Evolutionary conservation across 2,113 vertebrate genomes (phyloP).

Genomic region (Leucoraja erinaceus): DNA sequence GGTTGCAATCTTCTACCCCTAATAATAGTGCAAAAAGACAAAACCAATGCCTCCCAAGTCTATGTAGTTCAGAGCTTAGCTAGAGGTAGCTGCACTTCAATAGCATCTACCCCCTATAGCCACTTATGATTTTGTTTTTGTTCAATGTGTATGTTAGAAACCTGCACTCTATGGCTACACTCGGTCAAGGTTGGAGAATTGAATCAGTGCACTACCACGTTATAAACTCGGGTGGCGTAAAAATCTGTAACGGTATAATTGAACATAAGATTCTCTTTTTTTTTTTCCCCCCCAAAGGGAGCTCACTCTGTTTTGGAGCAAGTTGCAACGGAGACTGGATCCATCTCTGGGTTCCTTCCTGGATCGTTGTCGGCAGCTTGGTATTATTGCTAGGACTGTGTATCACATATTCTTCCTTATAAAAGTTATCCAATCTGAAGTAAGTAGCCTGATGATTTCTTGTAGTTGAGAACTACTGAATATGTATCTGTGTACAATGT

Average conservation of each 20-base stretch:
- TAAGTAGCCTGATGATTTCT: constrained; percentile 46
- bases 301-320: constrained; percentile 89
- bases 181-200: background rate
- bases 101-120: background rate
- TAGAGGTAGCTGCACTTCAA: background rate
- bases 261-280: background rate
- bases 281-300: constrained; percentile 63
- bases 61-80: too few species aligned
- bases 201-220: background rate
- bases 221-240: background rate
- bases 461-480: background rate
- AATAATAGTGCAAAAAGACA: too few species aligned
- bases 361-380: constrained; percentile 92
- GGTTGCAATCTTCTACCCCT: too few species aligned
- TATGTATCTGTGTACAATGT: background rate
- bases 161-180: background rate
- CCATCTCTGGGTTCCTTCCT: constrained; percentile 80
- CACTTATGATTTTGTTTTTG: background rate
- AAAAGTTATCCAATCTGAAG: constrained; percentile 89
- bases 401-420: constrained; percentile 90
- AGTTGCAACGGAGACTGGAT: constrained; percentile 86
- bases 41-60: too few species aligned
- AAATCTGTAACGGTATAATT: background rate
- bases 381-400: constrained; percentile 87
- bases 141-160: background rate